phyloP scores from a whole-genome alignment of 2,888 invertebrate genomes.

The Lissocephala sabroskyi region DNA sequence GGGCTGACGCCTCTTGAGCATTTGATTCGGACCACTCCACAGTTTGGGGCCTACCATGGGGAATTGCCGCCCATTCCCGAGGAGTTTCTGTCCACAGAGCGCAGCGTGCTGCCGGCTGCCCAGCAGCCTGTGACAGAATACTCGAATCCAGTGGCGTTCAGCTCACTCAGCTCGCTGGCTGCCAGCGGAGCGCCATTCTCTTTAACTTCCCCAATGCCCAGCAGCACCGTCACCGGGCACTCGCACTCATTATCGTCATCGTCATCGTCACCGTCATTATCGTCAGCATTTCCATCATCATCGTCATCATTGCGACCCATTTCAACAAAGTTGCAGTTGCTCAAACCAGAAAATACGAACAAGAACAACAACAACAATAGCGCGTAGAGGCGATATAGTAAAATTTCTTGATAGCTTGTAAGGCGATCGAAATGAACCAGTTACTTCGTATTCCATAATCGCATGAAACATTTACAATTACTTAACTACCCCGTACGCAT shows the following conservation, averaged over 20 bases:
- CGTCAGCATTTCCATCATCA: conserved; percentile 12
- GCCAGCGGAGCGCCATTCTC: conserved; percentile 1
- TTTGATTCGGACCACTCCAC: conserved; percentile 78
- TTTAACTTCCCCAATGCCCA: conserved; percentile 6
- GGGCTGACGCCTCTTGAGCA: conserved; percentile 75
- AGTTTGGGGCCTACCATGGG: conserved; percentile 83
- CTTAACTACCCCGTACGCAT: no score
- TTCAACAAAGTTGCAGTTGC: conserved; percentile 63
- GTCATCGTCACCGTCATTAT: conserved; percentile 27
- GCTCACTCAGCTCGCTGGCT: neutral
- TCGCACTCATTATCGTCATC: conserved; percentile 11
- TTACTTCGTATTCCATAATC: no score
- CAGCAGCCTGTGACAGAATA: conserved; percentile 53
- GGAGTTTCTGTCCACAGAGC: conserved; percentile 70
- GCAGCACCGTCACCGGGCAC: conserved; percentile 13
- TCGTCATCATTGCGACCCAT: conserved; percentile 53
- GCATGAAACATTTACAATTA: conserved; percentile 13
- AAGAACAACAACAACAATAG: conserved; percentile 20
- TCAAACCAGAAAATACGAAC: conserved; percentile 32
- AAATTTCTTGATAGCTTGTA: conserved; percentile 12
- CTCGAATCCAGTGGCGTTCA: conserved; percentile 35
- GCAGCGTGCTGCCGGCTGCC: conserved; percentile 16
- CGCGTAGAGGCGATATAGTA: conserved; percentile 46
- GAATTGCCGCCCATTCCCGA: conserved; percentile 77
- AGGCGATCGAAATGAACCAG: neutral